Percentiles rank a stretch among this genome's conserved stretches.
Conservation (phyloP, 2,888 invertebrate species). For the Eupeodes luniger region DNA sequence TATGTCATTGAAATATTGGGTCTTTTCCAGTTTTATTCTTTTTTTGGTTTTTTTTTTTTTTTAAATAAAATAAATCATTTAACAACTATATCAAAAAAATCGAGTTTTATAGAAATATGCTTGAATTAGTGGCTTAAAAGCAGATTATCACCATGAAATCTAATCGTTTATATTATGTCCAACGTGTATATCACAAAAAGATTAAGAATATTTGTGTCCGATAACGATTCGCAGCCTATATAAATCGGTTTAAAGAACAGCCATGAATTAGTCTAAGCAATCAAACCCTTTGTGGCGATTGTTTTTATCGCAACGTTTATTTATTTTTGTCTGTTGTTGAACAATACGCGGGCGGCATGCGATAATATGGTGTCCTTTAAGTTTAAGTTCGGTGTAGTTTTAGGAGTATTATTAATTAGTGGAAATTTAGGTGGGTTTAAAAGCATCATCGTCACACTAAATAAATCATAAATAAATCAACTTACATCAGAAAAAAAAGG, state of each 20-base stretch:
- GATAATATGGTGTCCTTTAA: conserved; percentile 79
- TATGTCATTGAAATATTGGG: neutral
- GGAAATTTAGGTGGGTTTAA: conserved; percentile 80
- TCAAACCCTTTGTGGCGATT: conserved; percentile 47
- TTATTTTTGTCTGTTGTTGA: conserved; percentile 16
- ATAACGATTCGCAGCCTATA: conserved; percentile 68
- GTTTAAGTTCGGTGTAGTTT: conserved; percentile 78
- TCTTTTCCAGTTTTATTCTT: neutral
- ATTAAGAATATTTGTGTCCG: conserved; percentile 50
- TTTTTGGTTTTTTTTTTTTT: neutral
- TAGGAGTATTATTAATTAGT: conserved; percentile 80
- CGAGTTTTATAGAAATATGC: conserved; percentile 16
- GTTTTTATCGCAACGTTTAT: conserved; percentile 37
- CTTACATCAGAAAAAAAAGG: neutral
- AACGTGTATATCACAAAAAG: conserved; percentile 68
- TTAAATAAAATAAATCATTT: conserved; percentile 35
- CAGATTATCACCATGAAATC: conserved; percentile 65
- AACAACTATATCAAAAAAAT: conserved; percentile 29
- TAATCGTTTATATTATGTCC: conserved; percentile 59
- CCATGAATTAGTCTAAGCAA: conserved; percentile 58
- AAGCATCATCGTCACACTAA: neutral
- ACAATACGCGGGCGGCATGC: conserved; percentile 76
- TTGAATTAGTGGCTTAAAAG: conserved; percentile 25
- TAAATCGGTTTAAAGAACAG: conserved; percentile 55
- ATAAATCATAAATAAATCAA: neutral